These are phyloP conservation scores for Platycercus adscitus DNA, from an alignment of 2,113 vertebrate species.

Conservation along the genomic window DNA sequence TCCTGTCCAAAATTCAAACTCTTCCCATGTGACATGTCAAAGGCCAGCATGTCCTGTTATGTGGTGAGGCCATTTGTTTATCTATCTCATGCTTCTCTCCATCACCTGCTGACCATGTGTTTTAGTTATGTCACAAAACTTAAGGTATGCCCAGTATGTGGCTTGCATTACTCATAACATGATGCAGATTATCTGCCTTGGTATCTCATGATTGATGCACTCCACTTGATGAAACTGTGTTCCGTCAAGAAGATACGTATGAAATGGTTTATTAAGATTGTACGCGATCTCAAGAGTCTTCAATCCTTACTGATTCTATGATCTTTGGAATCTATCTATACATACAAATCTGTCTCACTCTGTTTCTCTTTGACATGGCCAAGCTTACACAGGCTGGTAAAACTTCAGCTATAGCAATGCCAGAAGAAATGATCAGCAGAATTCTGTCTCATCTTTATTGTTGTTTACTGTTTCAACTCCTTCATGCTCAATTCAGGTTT, in stretches of 20 bases:
- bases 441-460: background rate
- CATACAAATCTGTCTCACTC: fast-evolving
- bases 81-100: background rate
- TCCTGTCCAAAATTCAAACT: too few species aligned
- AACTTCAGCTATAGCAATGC: background rate
- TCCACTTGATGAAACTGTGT: background rate
- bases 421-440: background rate
- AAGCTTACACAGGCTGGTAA: background rate
- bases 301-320: background rate
- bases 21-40: background rate
- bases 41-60: background rate
- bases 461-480: background rate
- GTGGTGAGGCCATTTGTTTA: background rate
- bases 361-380: background rate
- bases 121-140: background rate
- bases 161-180: fast-evolving
- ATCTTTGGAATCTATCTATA: background rate
- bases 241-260: background rate
- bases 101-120: fast-evolving
- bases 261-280: background rate
- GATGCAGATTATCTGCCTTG: background rate
- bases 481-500: background rate
- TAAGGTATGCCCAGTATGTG: fast-evolving
- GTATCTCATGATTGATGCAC: background rate
- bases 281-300: background rate